phyloP scores from a whole-genome alignment of 2,888 invertebrate species.

The Cephus spinipes region DNA sequence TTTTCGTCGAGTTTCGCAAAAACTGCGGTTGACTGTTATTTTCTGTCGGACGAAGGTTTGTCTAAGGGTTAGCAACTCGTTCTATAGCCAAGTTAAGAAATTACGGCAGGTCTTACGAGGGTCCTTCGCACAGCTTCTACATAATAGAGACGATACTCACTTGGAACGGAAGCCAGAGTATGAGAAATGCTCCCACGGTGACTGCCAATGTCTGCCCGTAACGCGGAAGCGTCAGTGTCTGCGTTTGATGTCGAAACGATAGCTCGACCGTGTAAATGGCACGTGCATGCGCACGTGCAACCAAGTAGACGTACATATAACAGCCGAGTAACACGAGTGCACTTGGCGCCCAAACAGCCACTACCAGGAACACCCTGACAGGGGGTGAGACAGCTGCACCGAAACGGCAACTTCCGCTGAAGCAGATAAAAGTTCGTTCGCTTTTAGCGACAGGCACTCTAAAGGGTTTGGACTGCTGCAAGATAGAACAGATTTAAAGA shows the following conservation, averaged over 20 bases:
- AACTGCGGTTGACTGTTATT: neutral
- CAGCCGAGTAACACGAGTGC: constrained; percentile 71
- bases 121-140: neutral
- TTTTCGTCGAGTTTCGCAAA: neutral
- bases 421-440: constrained; percentile 36
- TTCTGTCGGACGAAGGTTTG: neutral
- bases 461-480: neutral
- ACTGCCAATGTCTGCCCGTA: constrained; percentile 74
- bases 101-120: neutral
- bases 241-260: constrained; percentile 67
- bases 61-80: neutral
- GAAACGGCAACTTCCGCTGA: constrained; percentile 68
- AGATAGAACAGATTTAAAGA: neutral
- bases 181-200: constrained; percentile 73
- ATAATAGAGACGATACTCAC: constrained; percentile 52
- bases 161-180: constrained; percentile 75
- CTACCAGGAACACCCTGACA: constrained; percentile 71
- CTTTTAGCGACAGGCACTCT: neutral
- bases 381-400: constrained; percentile 68
- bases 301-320: constrained; percentile 74
- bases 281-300: constrained; percentile 74
- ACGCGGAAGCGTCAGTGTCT: constrained; percentile 67
- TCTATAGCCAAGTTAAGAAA: neutral
- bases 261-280: constrained; percentile 74
- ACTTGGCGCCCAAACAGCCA: constrained; percentile 73